Evolutionary conservation across 2,797 vertebrate species (phyloP).

Genomic region (Hybognathus amarus): DNA sequence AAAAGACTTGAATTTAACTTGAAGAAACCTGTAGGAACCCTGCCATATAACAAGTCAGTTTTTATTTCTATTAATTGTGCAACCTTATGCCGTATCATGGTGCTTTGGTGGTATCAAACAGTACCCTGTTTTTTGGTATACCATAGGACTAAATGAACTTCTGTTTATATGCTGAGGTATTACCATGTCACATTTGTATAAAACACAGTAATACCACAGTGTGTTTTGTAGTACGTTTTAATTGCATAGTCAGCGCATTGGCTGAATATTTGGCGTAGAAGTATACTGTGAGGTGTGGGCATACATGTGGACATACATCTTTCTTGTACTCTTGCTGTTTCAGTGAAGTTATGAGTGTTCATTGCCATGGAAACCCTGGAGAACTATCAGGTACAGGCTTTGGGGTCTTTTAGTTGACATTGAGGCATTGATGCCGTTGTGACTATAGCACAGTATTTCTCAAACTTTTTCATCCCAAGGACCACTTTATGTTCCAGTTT

Average conservation of each 20-base stretch:
- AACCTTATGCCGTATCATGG: background rate
- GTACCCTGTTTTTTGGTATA: background rate
- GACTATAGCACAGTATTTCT: constrained; percentile 26
- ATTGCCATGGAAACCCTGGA: constrained; percentile 58
- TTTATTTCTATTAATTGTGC: background rate
- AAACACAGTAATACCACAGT: background rate
- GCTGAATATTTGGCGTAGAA: background rate
- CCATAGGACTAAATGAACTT: background rate
- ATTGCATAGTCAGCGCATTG: background rate
- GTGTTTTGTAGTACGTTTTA: background rate
- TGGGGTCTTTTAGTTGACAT: constrained; percentile 34
- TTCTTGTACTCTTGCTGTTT: constrained; percentile 36
- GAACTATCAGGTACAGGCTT: constrained; percentile 34
- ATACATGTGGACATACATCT: background rate
- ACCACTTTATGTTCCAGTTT: no score
- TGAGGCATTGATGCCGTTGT: constrained; percentile 40
- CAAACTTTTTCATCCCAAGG: no score
- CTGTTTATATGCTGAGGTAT: background rate
- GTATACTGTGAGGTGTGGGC: background rate
- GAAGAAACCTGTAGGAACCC: no score
- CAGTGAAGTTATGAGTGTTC: constrained; percentile 25
- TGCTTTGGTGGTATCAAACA: background rate
- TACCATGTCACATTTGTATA: background rate
- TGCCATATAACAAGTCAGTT: background rate
- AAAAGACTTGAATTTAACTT: no score